phyloP scores from a whole-genome alignment of 1,140 invertebrate genomes.

The Lepidurus apus region DNA sequence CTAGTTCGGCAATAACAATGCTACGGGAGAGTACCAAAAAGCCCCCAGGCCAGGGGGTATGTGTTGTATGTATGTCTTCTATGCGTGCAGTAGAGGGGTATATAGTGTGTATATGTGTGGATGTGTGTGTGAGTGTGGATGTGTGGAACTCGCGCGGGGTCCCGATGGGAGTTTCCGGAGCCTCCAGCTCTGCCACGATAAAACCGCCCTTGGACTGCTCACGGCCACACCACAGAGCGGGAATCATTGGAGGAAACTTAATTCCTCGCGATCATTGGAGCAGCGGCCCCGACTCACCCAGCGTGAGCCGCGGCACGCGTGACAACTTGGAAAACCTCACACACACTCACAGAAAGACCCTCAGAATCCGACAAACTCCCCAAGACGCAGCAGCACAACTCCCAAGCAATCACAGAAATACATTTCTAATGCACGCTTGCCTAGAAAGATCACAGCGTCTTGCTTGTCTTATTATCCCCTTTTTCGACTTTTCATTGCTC shows the following conservation, averaged over 20 bases:
- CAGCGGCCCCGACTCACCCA: background rate
- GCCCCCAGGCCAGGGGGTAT: background rate
- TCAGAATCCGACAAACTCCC: background rate
- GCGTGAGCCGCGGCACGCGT: background rate
- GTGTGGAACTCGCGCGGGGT: no score
- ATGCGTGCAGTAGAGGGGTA: background rate
- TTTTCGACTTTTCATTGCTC: background rate
- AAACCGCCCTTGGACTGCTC: constrained; percentile 16
- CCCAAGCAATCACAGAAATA: background rate
- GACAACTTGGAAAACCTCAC: background rate
- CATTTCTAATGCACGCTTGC: background rate
- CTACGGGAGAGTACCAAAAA: background rate
- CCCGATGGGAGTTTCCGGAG: background rate
- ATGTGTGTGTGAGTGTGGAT: no score
- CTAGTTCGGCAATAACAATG: constrained; percentile 17
- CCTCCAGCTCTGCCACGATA: background rate
- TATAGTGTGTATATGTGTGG: background rate
- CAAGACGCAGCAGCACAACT: constrained; percentile 14
- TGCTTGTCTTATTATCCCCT: background rate
- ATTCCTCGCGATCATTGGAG: constrained; percentile 17
- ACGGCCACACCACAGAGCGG: constrained; percentile 13
- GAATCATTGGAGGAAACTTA: constrained; percentile 19
- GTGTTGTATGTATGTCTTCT: background rate
- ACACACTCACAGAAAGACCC: background rate
- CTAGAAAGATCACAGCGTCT: background rate